Percentiles rank a stretch among this genome's conserved stretches.
Conservation (phyloP, 2,113 vertebrate species). For the Chaetorhynchus papuensis region DNA sequence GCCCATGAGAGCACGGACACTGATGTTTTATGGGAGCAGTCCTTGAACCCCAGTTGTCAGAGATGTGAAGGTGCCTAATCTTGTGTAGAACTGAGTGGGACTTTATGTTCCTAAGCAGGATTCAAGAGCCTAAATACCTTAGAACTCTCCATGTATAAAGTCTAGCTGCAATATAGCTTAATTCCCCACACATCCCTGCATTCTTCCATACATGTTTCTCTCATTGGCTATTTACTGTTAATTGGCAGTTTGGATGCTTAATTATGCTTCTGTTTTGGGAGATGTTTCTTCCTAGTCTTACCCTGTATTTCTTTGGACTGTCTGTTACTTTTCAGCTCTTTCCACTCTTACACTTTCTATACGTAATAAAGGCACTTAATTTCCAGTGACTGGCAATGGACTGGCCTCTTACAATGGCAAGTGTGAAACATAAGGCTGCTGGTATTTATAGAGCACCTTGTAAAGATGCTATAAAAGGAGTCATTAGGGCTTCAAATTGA, state of each 20-base stretch:
- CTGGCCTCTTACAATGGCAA: not conserved
- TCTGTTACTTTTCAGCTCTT: not conserved
- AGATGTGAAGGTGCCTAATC: not conserved
- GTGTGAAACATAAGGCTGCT: not conserved
- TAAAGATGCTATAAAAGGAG: not conserved
- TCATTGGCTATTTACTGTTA: not conserved
- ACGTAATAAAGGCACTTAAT: not conserved
- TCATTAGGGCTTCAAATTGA: not conserved
- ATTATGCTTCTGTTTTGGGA: not conserved
- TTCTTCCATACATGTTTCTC: not conserved
- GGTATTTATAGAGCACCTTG: not conserved
- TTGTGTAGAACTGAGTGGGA: not conserved
- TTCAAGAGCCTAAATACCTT: not conserved
- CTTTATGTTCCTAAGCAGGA: not conserved
- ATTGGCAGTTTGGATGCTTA: not conserved
- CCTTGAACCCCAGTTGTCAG: not conserved
- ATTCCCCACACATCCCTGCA: not conserved
- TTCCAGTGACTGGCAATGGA: not conserved
- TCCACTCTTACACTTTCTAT: not conserved
- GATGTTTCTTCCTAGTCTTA: not conserved
- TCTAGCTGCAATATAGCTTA: not conserved
- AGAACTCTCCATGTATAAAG: not conserved
- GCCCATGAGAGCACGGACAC: not conserved
- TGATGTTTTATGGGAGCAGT: not conserved
- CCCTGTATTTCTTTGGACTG: not conserved